These are phyloP conservation scores for Drosophila heteroneura DNA, from an alignment of 2,888 invertebrate genomes.

Conservation along the genomic window DNA sequence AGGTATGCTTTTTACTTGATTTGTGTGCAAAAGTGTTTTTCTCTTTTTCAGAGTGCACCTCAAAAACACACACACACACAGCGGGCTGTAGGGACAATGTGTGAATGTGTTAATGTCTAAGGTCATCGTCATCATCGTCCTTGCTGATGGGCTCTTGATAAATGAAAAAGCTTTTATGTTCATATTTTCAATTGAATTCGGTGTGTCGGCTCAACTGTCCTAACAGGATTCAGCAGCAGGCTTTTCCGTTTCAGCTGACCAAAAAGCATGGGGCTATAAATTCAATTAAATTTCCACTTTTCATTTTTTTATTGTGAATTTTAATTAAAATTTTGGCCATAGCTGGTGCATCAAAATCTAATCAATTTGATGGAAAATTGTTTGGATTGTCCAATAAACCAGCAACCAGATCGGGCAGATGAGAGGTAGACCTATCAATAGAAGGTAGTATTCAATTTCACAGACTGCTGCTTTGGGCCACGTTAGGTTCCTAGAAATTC, in stretches of 20 bases:
- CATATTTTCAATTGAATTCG: constrained; percentile 75
- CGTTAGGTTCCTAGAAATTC: constrained; percentile 6
- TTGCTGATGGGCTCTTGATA: constrained; percentile 49
- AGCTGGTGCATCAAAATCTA: constrained; percentile 24
- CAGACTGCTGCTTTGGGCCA: neutral
- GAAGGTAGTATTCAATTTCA: neutral
- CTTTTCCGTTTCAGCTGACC: constrained; percentile 20
- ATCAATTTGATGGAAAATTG: constrained; percentile 40
- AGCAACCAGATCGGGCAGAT: neutral
- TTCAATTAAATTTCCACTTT: constrained; percentile 62
- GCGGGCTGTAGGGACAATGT: constrained; percentile 25
- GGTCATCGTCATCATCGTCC: constrained; percentile 48
- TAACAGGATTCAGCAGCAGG: constrained; percentile 27
- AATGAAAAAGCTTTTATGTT: constrained; percentile 74
- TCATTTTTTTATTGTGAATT: constrained; percentile 44
- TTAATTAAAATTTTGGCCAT: constrained; percentile 51
- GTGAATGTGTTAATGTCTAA: constrained; percentile 77
- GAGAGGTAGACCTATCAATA: neutral
- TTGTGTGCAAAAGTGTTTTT: neutral
- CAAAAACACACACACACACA: neutral
- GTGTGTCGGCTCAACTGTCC: constrained; percentile 35
- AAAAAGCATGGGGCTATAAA: constrained; percentile 51
- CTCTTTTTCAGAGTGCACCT: neutral
- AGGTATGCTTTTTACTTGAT: neutral
- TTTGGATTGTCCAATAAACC: constrained; percentile 11